phyloP scores from a whole-genome alignment of 2,888 invertebrate species.

The Chrysodeixis includens region DNA sequence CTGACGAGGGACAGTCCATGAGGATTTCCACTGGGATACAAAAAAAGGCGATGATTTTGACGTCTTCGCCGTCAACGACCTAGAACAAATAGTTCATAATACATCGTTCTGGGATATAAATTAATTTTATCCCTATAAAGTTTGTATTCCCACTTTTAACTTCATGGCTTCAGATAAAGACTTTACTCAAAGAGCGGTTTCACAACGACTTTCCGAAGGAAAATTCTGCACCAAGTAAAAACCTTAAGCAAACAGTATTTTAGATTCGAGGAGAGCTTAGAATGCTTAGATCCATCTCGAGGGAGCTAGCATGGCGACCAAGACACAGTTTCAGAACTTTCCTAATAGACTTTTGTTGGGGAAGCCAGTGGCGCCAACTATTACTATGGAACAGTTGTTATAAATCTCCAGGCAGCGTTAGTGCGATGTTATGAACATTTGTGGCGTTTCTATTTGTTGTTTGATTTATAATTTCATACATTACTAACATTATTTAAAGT shows the following conservation, averaged over 20 bases:
- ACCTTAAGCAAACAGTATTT: constrained; percentile 1
- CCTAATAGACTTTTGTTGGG: constrained; percentile 50
- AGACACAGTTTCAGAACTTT: constrained; percentile 41
- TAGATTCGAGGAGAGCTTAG: constrained; percentile 18
- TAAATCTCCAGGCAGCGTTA: constrained; percentile 33
- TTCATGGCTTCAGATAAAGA: neutral
- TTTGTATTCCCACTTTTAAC: constrained; percentile 9
- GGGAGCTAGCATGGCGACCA: constrained; percentile 24
- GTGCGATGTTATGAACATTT: constrained; percentile 15
- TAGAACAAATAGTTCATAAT: too few species aligned
- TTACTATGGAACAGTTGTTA: constrained; percentile 41
- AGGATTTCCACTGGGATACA: too few species aligned
- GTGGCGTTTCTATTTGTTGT: constrained; percentile 10
- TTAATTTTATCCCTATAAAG: neutral
- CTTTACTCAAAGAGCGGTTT: neutral
- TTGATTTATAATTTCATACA: constrained; percentile 4
- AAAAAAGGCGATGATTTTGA: too few species aligned
- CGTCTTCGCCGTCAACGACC: too few species aligned
- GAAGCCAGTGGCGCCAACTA: constrained; percentile 52
- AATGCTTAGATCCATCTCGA: constrained; percentile 32
- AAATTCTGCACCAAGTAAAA: constrained; percentile 24
- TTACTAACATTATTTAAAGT: neutral
- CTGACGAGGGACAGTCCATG: too few species aligned
- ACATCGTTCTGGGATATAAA: too few species aligned
- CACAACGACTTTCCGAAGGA: neutral